Percentiles rank a stretch among this genome's conserved stretches.
phyloP scores from a whole-genome alignment of 2,888 invertebrate genomes.

The Acleris cristana region DNA sequence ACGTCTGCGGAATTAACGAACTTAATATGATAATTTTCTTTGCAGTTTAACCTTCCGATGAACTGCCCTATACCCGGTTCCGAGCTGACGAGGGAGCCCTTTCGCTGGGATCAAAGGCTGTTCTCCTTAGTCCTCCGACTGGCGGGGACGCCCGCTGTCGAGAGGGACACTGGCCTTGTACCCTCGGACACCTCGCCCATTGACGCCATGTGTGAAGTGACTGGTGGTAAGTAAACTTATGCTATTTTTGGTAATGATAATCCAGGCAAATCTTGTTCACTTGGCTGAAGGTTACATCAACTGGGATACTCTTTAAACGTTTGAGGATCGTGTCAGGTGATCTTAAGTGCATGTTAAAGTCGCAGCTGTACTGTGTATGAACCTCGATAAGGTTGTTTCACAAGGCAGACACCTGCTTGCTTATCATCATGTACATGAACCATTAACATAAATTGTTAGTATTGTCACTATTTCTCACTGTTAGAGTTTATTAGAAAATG shows the following conservation, averaged over 20 bases:
- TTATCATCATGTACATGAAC: no score
- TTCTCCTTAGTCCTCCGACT: slow-evolving; percentile 97
- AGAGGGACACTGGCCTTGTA: slow-evolving; percentile 93
- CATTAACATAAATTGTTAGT: no score
- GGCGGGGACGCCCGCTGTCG: slow-evolving; percentile 95
- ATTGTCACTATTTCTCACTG: no score
- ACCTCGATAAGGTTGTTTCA: no score
- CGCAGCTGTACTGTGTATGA: no score
- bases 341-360: no score
- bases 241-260: background rate
- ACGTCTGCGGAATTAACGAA: background rate
- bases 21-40: slow-evolving; percentile 14
- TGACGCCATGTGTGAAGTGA: slow-evolving; percentile 99
- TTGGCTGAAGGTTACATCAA: no score
- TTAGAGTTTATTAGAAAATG: no score
- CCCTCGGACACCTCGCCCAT: slow-evolving; percentile 97
- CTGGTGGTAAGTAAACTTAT: slow-evolving; percentile 88
- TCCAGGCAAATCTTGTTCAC: no score
- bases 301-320: no score
- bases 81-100: slow-evolving; percentile 99
- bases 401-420: no score
- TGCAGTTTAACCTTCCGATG: slow-evolving; percentile 94
- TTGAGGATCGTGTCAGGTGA: no score
- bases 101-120: slow-evolving; percentile 99
- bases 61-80: slow-evolving; percentile 97